Evolutionary conservation across 2,113 vertebrate species (phyloP).

Genomic region (Cyanistes caeruleus): DNA sequence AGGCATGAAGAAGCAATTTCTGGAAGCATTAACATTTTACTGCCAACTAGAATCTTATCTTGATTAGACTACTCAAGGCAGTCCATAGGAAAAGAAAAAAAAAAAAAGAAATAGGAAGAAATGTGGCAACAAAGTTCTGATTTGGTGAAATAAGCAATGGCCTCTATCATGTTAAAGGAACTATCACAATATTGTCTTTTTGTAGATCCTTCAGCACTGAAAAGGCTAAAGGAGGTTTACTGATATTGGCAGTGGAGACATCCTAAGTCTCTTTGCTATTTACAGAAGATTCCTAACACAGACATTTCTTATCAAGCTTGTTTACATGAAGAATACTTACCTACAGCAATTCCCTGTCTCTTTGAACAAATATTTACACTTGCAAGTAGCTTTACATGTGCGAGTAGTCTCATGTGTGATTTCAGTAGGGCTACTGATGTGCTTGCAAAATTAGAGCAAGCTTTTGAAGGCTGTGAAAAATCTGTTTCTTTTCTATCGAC

Average conservation of each 20-base stretch:
- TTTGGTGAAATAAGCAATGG: background rate
- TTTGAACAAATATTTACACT: constrained; percentile 17
- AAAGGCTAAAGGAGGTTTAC: constrained; percentile 1
- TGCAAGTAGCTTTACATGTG: constrained; percentile 7
- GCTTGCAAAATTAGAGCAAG: background rate
- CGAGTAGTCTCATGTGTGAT: background rate
- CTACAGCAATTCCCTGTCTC: background rate
- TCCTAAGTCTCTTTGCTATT: constrained; percentile 16
- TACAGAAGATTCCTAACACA: background rate
- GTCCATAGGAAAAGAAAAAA: background rate
- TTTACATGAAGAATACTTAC: constrained; percentile 18
- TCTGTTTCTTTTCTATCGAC: background rate
- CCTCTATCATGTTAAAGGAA: background rate
- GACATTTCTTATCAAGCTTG: background rate
- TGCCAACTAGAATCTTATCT: background rate
- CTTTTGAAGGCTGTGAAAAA: background rate
- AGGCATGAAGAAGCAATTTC: background rate
- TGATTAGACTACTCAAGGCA: background rate
- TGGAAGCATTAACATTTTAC: background rate
- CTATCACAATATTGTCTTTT: constrained; percentile 2
- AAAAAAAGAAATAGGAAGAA: background rate
- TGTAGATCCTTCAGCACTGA: background rate
- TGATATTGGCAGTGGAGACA: background rate
- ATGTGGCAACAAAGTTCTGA: background rate
- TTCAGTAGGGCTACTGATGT: background rate